Evolutionary conservation across 2,888 invertebrate genomes (phyloP).

Genomic region (Enchytraeus crypticus): DNA sequence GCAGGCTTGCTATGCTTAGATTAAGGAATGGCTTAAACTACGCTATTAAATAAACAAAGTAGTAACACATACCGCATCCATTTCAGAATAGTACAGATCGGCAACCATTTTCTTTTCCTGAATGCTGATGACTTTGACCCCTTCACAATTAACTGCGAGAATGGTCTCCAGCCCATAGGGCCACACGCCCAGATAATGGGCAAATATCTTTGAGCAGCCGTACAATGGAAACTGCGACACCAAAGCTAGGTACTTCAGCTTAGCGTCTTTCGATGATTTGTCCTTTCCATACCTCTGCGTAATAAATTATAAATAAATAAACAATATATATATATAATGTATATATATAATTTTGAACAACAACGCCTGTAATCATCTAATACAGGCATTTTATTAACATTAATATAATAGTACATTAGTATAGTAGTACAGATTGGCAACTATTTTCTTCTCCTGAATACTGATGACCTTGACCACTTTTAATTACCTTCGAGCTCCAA

Average conservation of each 20-base stretch:
- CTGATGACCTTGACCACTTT: conserved; percentile 83
- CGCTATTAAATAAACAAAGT: too few species aligned
- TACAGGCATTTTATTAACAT: background rate
- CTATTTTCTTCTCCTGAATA: conserved; percentile 79
- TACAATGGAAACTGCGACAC: conserved; percentile 93
- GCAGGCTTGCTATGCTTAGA: too few species aligned
- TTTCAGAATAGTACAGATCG: conserved; percentile 80
- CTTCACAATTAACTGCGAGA: conserved; percentile 80
- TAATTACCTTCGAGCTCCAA: too few species aligned
- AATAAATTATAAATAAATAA: conserved; percentile 21
- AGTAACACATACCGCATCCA: conserved; percentile 72
- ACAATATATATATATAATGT: background rate
- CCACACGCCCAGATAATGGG: conserved; percentile 88
- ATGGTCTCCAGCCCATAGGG: conserved; percentile 66
- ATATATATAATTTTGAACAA: too few species aligned
- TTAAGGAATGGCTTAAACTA: too few species aligned
- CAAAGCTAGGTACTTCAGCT: conserved; percentile 83
- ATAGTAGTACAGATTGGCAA: conserved; percentile 83
- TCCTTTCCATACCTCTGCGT: conserved; percentile 46
- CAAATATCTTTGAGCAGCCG: conserved; percentile 72
- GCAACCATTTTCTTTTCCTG: conserved; percentile 84
- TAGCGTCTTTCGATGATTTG: conserved; percentile 43
- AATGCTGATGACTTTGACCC: conserved; percentile 79
- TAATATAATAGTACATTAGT: too few species aligned
- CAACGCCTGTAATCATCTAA: too few species aligned